Evolutionary conservation across 2,797 vertebrate species (phyloP).

Genomic region (Macrochelys suwanniensis): DNA sequence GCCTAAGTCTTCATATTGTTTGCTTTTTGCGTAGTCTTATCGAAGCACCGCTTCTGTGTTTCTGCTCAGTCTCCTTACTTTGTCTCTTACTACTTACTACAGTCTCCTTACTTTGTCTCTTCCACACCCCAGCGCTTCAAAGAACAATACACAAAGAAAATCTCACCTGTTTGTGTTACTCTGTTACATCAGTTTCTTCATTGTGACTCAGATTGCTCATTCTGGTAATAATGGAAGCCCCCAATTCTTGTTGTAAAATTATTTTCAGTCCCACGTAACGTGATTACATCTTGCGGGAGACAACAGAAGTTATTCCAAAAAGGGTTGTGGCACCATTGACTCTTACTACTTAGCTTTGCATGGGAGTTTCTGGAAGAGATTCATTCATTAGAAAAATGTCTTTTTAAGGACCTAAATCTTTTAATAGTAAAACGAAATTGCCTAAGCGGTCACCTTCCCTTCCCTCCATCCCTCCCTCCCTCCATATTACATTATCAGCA

Average conservation of each 20-base stretch:
- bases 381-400: background rate
- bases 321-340: background rate
- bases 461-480: background rate
- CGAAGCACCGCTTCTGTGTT: background rate
- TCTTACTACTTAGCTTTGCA: background rate
- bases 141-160: background rate
- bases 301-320: background rate
- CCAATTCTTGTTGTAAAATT: background rate
- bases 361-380: background rate
- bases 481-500: background rate
- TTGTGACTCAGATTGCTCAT: background rate
- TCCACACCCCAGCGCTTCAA: rapidly evolving
- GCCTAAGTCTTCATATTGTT: background rate
- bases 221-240: background rate
- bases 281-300: background rate
- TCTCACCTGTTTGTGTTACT: background rate
- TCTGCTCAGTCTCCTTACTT: background rate
- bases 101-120: background rate
- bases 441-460: background rate
- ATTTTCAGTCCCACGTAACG: background rate
- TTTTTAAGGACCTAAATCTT: background rate
- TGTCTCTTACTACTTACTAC: background rate
- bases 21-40: background rate
- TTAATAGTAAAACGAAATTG: background rate
- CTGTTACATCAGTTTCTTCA: background rate